Conservation (phyloP, 1,140 invertebrate species). For the Orchesella cincta region DNA sequence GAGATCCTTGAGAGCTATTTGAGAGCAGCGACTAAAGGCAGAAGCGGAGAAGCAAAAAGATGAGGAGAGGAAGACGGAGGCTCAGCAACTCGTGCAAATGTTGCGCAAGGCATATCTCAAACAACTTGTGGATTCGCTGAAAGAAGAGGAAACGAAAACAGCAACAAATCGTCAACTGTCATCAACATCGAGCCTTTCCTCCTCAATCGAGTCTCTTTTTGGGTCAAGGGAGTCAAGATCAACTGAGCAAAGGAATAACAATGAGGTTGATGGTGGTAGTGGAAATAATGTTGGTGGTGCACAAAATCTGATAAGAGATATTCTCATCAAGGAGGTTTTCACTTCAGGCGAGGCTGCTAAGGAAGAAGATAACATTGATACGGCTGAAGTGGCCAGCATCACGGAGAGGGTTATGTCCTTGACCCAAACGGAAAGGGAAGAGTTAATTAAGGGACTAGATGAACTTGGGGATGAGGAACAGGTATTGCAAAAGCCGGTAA, state of each 20-base stretch:
- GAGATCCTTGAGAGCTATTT: constrained; percentile 43
- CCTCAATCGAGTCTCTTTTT: neutral
- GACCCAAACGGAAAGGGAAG: constrained; percentile 14
- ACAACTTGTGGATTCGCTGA: constrained; percentile 44
- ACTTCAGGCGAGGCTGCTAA: neutral
- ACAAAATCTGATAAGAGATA: constrained; percentile 19
- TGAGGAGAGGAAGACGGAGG: constrained; percentile 39
- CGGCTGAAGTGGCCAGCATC: constrained; percentile 12
- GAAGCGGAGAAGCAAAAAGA: constrained; percentile 34
- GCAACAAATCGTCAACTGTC: neutral
- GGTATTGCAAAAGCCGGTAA: neutral
- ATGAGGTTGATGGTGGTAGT: neutral
- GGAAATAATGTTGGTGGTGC: neutral
- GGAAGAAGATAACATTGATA: neutral
- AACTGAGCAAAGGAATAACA: neutral
- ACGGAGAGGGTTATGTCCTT: constrained; percentile 12
- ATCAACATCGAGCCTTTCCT: neutral
- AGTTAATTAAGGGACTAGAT: constrained; percentile 11
- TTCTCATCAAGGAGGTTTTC: constrained; percentile 13
- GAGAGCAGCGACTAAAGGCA: constrained; percentile 41
- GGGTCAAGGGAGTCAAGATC: constrained; percentile 26
- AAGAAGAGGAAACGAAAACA: constrained; percentile 27
- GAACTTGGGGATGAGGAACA: neutral
- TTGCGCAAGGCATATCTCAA: constrained; percentile 45
- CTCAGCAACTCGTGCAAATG: constrained; percentile 40